These are phyloP conservation scores for Xanthia togata DNA, from an alignment of 2,888 invertebrate genomes.

Conservation along the genomic window DNA sequence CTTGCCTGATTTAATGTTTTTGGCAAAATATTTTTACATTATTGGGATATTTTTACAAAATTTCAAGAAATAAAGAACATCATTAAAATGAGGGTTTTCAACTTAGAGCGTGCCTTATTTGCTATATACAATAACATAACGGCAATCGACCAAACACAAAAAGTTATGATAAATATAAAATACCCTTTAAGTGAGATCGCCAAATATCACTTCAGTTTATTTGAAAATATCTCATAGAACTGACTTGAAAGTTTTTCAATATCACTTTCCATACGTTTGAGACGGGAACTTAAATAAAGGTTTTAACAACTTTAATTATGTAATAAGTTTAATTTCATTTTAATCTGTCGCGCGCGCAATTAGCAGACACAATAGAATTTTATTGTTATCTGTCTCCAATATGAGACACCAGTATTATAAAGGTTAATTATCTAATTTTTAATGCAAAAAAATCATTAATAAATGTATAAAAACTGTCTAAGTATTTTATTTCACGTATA, in stretches of 20 bases:
- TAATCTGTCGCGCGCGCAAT: no score
- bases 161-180: neutral
- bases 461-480: conserved; percentile 20
- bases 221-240: neutral
- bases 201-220: neutral
- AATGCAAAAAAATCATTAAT: neutral
- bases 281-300: neutral
- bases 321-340: conserved; percentile 10
- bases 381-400: no score
- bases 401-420: no score
- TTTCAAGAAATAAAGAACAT: neutral
- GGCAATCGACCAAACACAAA: conserved; percentile 6
- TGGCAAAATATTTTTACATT: neutral
- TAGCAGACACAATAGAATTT: no score
- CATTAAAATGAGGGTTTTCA: neutral
- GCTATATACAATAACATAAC: conserved; percentile 3
- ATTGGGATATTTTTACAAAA: neutral
- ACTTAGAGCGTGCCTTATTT: neutral
- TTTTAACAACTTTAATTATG: neutral
- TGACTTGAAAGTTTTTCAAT: neutral
- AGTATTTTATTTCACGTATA: conserved; percentile 16
- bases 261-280: neutral
- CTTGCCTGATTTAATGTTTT: conserved; percentile 2
- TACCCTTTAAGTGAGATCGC: neutral
- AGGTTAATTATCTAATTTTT: conserved; percentile 6